Evolutionary conservation across 2,797 vertebrate genomes (phyloP), one percentile per base, ranked within the genome.

Genomic region (Sphenopsis melanotis): DNA sequence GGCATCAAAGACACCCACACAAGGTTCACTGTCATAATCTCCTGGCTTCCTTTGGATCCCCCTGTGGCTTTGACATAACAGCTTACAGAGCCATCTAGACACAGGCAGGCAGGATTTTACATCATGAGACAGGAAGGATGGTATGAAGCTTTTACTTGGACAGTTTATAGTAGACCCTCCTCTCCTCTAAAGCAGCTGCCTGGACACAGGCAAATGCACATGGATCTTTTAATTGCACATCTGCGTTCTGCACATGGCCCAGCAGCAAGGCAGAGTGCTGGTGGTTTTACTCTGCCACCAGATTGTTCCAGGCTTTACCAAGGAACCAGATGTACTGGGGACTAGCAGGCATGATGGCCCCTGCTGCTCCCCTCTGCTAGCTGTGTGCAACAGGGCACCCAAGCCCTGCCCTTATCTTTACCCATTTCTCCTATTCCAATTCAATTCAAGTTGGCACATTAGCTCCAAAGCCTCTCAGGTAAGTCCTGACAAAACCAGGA

Each of bases 191-290:
- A 29, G 44, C 47, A 29, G 14, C 14, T 76, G n/a, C 32, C 59
- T 16, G 26, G 29, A 15, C 15, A 55, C 11, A 44, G 20, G 23
- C 18, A 70, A 77, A 47, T 12, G 5, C 22, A 50, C 0, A 4
- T 0, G 2, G 15, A 46, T 46, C 5, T 14, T 59, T 47, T 26
- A 65, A 29, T 14, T 0, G 1, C 8, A 22, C 12, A 3, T 16
- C 10, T 16, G 2, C 1, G 0, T 66, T 83, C 52, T 86, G 13
- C 32, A 32, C 39, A 3, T 49, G 42, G 6, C 34, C 37, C 55
- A 53, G 53, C 12, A 75, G 49, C 44, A 75, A 68, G 30, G 20
- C 52, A 88, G 57, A 55, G 19, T 56, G n/a, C 30, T 68, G 21
- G 9, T 34, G 19, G 9, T 36, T 79, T 49, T 53, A 80, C 9